Percentiles rank a stretch among this genome's conserved stretches.
Conservation (phyloP, 2,797 vertebrate genomes). For the Hippoglossus hippoglossus region DNA sequence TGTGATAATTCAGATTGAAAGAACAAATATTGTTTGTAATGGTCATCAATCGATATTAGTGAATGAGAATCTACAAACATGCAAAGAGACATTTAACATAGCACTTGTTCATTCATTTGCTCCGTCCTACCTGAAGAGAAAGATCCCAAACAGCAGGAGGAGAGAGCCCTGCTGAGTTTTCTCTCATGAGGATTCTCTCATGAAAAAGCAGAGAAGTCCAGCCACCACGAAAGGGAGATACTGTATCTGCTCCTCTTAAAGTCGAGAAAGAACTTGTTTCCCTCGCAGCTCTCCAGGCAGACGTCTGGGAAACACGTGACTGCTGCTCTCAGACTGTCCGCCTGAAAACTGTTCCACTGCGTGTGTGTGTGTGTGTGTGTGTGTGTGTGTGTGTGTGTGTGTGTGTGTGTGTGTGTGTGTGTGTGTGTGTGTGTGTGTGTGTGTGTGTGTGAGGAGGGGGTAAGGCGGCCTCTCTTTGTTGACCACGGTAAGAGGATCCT, state of each 20-base stretch:
- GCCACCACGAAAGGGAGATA: slow-evolving; percentile 7
- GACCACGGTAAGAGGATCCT: slow-evolving; percentile 77
- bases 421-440: slow-evolving; percentile 34
- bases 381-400: slow-evolving; percentile 34
- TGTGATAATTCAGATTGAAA: background rate
- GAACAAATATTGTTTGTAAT: no score
- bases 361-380: slow-evolving; percentile 33
- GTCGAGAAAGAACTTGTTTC: slow-evolving; percentile 37
- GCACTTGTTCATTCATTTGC: slow-evolving; percentile 9
- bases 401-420: slow-evolving; percentile 36
- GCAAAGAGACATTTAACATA: background rate
- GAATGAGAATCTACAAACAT: background rate
- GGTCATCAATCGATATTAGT: no score
- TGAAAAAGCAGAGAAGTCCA: slow-evolving; percentile 26
- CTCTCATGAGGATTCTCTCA: slow-evolving; percentile 8
- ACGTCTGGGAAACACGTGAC: slow-evolving; percentile 52
- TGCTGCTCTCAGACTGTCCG: slow-evolving; percentile 54
- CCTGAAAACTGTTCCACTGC: slow-evolving; percentile 30
- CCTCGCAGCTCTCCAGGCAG: slow-evolving; percentile 41
- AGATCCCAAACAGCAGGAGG: slow-evolving; percentile 30
- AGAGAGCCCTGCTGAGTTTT: slow-evolving; percentile 16
- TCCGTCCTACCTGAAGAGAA: slow-evolving; percentile 68
- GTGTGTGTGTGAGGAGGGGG: slow-evolving; percentile 23
- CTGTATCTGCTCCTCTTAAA: slow-evolving; percentile 21
- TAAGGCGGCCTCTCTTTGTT: slow-evolving; percentile 67